phyloP scores from a whole-genome alignment of 2,797 vertebrate species.

The Siniperca obscura region DNA sequence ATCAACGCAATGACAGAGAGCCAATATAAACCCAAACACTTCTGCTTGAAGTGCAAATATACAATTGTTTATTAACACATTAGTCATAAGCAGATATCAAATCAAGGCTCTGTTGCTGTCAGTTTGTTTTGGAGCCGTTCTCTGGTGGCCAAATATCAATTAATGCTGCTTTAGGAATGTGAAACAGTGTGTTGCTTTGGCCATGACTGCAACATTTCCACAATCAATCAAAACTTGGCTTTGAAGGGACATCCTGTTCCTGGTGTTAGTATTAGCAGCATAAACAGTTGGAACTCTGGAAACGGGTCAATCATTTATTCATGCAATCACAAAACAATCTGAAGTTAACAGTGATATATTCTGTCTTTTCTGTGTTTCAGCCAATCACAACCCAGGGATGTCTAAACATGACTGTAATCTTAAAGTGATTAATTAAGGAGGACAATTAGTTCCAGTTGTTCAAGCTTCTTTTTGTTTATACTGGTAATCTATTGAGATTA shows the following conservation, averaged over 20 bases:
- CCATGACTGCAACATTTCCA: constrained; percentile 9
- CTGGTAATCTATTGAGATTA: not conserved
- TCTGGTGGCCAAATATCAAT: not conserved
- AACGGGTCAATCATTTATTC: not conserved
- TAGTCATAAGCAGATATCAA: not conserved
- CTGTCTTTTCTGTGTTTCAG: not conserved
- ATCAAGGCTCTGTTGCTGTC: not conserved
- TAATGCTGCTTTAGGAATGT: constrained; percentile 10
- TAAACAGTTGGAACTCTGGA: not conserved
- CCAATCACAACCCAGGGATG: not conserved
- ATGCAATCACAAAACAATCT: not conserved
- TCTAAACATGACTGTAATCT: not conserved
- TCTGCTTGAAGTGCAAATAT: not conserved
- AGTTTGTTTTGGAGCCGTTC: not conserved
- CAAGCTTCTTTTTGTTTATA: not conserved
- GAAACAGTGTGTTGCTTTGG: not conserved
- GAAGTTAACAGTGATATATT: not conserved
- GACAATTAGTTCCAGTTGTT: not conserved
- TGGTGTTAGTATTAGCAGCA: constrained; percentile 16
- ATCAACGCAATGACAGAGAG: too few species aligned
- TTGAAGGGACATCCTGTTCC: constrained; percentile 12
- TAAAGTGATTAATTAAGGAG: not conserved
- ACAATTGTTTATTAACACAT: not conserved
- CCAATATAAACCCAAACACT: too few species aligned
- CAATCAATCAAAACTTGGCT: constrained; percentile 16